phyloP scores from a whole-genome alignment of 2,888 invertebrate genomes.

The Limnephilus marmoratus region DNA sequence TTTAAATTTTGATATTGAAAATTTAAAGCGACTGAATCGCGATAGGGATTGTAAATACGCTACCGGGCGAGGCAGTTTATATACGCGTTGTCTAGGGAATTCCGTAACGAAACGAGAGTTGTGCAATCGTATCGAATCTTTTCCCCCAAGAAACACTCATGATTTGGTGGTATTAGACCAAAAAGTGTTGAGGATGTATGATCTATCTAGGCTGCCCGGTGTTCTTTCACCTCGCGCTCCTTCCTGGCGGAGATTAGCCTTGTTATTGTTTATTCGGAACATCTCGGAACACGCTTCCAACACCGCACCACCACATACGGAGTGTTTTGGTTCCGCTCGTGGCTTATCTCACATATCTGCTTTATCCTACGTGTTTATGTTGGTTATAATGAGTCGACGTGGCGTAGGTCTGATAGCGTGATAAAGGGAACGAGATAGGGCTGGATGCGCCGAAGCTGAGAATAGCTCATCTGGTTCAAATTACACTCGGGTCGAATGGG shows the following conservation, averaged over 20 bases:
- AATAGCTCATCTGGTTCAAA: slow-evolving; percentile 22
- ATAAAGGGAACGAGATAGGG: slow-evolving; percentile 12
- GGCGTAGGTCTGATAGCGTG: slow-evolving; percentile 39
- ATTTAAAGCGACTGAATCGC: too few relatives aligned
- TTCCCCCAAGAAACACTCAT: background rate
- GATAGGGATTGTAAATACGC: too few relatives aligned
- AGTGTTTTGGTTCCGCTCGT: slow-evolving; percentile 37
- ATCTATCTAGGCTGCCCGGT: background rate
- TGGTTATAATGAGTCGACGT: slow-evolving; percentile 23
- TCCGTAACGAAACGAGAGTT: too few relatives aligned
- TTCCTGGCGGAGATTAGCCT: background rate
- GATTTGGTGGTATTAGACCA: background rate
- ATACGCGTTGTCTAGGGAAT: too few relatives aligned
- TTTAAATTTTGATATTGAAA: too few relatives aligned
- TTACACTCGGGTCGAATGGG: background rate
- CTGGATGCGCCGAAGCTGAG: background rate
- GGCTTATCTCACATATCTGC: slow-evolving; percentile 39
- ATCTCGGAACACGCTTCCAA: background rate
- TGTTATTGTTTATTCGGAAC: slow-evolving; percentile 11
- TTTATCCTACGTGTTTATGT: slow-evolving; percentile 41
- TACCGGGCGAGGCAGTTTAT: too few relatives aligned
- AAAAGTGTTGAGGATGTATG: background rate
- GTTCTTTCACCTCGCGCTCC: background rate
- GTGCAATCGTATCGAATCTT: too few relatives aligned
- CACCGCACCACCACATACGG: slow-evolving; percentile 3